Base-by-base conservation (phyloP, 2,888 invertebrate genomes). In the Mechanitis mazaeus region DNA sequence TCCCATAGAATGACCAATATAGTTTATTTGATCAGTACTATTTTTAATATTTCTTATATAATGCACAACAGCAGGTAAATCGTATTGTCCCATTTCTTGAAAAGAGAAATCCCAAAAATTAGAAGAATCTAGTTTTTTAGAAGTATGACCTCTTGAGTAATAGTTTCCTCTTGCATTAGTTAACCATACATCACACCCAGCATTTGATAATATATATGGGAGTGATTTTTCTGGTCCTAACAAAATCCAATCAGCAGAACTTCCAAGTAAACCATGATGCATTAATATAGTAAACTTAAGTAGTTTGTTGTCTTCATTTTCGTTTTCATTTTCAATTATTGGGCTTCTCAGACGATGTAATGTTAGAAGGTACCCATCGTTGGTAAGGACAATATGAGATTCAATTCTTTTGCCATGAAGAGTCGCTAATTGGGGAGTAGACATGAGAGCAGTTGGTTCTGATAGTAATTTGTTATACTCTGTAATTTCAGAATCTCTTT, bases 171-270 rank as follows among this genome's bases (percentile, higher is more conserved):
- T 78, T 0, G 84, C 80, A 55, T 92, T 92, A 9, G 84, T 81
- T 91, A 84, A 91, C 95, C 87, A 95, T 2, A 92, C 91, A 61
- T 92, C 92, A 65, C 90, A 91, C 0, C 92, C 91, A 2, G 79
- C 79, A 64, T 94, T 84, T 81, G 90, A 85, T 81, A 95, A 65
- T 2, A 84, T 67, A 59, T 85, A 87, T 0, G 86, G 83, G n/a
- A 87, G 74, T 4, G 85, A 82, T 61, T 81, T 78, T 55, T 72
- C 68, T 1, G 83, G 70, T 45, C 85, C 87, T n/a, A 83, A 71
- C 60, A 87, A 66, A 55, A 87, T 75, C 87, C 87, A 87, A 69
- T 87, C 86, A 0, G 81, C 81, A 1, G 87, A 86, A 66, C 85
- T 86, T 6, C 85, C 86, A 0, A 86, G 75, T 56, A 87, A 65